Percentiles rank a stretch among this genome's conserved stretches.
phyloP scores from a whole-genome alignment of 2,888 invertebrate species.

The Caenorhabditis becei region DNA sequence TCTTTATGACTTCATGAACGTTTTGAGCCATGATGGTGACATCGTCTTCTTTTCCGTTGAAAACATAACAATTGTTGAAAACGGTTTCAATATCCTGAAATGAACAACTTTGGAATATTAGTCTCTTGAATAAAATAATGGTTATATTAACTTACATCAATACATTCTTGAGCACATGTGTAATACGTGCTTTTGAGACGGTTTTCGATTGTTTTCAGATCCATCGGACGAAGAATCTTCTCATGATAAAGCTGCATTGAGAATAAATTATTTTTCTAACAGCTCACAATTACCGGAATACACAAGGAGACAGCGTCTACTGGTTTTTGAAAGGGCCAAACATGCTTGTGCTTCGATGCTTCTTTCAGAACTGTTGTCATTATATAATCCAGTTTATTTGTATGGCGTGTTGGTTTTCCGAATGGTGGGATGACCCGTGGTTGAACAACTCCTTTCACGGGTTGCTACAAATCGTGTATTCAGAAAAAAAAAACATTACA shows the following conservation, averaged over 20 bases:
- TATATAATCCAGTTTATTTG: slow-evolving; percentile 94
- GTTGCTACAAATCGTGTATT: slow-evolving; percentile 85
- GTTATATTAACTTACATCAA: slow-evolving; percentile 83
- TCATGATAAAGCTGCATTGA: slow-evolving; percentile 92
- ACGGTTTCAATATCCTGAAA: slow-evolving; percentile 94
- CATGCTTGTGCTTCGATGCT: slow-evolving; percentile 97
- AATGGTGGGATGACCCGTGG: slow-evolving; percentile 90
- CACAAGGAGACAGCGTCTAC: slow-evolving; percentile 96
- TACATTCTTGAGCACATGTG: slow-evolving; percentile 94
- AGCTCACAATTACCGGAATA: slow-evolving; percentile 87
- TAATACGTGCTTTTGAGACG: slow-evolving; percentile 96
- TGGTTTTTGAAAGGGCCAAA: slow-evolving; percentile 99
- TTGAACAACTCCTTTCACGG: slow-evolving; percentile 91
- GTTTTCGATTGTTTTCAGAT: slow-evolving; percentile 96
- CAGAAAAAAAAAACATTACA: not conserved
- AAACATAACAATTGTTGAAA: slow-evolving; percentile 98
- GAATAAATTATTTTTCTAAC: not conserved
- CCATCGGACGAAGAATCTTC: slow-evolving; percentile 98
- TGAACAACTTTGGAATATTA: not conserved
- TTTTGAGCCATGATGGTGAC: slow-evolving; percentile 64
- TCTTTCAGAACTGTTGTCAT: slow-evolving; percentile 95
- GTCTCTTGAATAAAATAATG: not conserved
- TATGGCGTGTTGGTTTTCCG: slow-evolving; percentile 91
- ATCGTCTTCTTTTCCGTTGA: slow-evolving; percentile 85
- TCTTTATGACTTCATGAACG: slow-evolving; percentile 58